Base-by-base conservation (phyloP, 1,140 invertebrate genomes). In the Mya arenaria region DNA sequence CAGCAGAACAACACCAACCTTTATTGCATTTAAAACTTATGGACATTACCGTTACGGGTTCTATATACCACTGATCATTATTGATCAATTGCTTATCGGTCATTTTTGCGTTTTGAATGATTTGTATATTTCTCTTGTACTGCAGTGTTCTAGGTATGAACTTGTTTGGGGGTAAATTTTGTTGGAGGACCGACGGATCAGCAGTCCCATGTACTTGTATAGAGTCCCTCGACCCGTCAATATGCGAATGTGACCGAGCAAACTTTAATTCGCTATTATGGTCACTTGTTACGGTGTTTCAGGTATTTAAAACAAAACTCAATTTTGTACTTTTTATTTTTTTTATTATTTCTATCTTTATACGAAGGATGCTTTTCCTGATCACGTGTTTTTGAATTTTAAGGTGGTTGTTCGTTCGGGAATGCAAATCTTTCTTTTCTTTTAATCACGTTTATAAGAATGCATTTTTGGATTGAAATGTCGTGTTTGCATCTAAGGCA, bases 121-220 rank as follows among this genome's bases (percentile, higher is more conserved):
- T 52, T 75, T 84, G 82, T 87, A 73, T 87, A 72, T 87, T 87
- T 87, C 84, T 84, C 80, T 84, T 86, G 86, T 75, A 75, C 55
- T 75, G 65, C 86, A 92, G 92, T 89, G 92, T 91, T 65, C 90
- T 92, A 60, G 92, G 92, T 63, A 99, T 99, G 98, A 99, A 98
- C 96, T 96, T 99, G 94, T 99, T 99, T 95, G 99, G 98, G 95
- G 99, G 98, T 96, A 99, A 99, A 96, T 99, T 99, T 96, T 99
- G 97, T 96, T 95, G 96, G 74, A 96, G 96, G 94, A 95, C 95
- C 92, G 95, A 96, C 93, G 96, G 96, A 94, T 95, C 95, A 95
- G 91, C 95, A 52, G 25, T n/a, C 8, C 48, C 48, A 96, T 99
- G 98, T 94, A 96, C 96, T 92, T 99, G 97, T 95, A 94, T 95